A percentile compares a stretch with the other conserved stretches of the same genome.
These are phyloP conservation scores for Loriculus beryllinus DNA, from an alignment of 2,797 vertebrate genomes.

Conservation along the genomic window DNA sequence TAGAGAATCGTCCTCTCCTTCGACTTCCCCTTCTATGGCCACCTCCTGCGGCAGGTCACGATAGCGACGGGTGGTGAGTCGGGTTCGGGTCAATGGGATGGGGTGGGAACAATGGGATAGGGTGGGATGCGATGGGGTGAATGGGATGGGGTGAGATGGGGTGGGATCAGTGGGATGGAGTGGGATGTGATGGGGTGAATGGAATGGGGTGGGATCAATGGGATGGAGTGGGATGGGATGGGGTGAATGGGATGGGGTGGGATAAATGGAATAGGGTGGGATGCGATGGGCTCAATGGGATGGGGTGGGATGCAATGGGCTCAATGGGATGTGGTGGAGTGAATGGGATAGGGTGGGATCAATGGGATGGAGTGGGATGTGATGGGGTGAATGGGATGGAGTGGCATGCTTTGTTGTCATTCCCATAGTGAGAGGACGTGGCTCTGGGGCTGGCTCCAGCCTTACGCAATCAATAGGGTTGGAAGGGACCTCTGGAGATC, in stretches of 20 bases:
- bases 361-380: constrained; percentile 16
- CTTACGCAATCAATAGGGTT: background rate
- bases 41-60: constrained; percentile 89
- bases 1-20: constrained; percentile 92
- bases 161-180: no score
- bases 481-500: background rate
- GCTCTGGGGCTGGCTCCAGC: background rate
- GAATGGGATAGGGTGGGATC: background rate
- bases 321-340: background rate
- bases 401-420: rapidly evolving
- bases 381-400: no score
- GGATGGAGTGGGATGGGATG: background rate
- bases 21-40: constrained; percentile 95
- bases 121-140: constrained; percentile 36
- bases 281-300: no score
- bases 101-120: background rate
- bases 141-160: no score
- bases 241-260: background rate
- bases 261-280: no score
- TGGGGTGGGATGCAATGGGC: background rate
- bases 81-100: background rate
- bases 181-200: background rate
- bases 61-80: constrained; percentile 92
- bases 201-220: background rate
- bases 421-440: rapidly evolving